Conservation (phyloP, 2,888 invertebrate genomes). For the Antitype chi region DNA sequence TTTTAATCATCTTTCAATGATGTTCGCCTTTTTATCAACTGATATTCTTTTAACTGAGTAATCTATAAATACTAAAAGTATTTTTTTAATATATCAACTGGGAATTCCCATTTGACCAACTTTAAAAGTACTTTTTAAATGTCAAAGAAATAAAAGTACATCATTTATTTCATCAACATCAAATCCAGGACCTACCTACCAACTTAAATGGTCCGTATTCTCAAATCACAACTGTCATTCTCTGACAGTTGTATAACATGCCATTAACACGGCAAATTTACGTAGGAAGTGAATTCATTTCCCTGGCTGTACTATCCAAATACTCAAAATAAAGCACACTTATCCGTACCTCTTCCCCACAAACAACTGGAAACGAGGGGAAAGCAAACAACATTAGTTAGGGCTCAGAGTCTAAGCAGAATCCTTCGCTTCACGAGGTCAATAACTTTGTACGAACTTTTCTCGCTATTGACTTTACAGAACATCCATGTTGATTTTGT, state of each 20-base stretch:
- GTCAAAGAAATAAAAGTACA: no score
- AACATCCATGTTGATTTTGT: constrained; percentile 29
- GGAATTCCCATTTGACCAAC: no score
- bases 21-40: no score
- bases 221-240: not conserved
- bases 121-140: no score
- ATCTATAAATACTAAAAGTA: no score
- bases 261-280: not conserved
- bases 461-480: constrained; percentile 19
- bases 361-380: constrained; percentile 30
- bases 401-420: constrained; percentile 14
- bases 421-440: constrained; percentile 21
- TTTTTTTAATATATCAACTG: no score
- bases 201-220: not conserved
- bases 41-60: no score
- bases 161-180: not conserved
- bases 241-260: not conserved
- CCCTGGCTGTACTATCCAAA: not conserved
- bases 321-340: constrained; percentile 33
- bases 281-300: not conserved
- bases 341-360: not conserved
- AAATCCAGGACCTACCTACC: not conserved
- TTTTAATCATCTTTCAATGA: no score
- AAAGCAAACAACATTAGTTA: constrained; percentile 44
- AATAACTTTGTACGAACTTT: constrained; percentile 30